phyloP scores from a whole-genome alignment of 2,888 invertebrate genomes.

The Diploptera punctata region DNA sequence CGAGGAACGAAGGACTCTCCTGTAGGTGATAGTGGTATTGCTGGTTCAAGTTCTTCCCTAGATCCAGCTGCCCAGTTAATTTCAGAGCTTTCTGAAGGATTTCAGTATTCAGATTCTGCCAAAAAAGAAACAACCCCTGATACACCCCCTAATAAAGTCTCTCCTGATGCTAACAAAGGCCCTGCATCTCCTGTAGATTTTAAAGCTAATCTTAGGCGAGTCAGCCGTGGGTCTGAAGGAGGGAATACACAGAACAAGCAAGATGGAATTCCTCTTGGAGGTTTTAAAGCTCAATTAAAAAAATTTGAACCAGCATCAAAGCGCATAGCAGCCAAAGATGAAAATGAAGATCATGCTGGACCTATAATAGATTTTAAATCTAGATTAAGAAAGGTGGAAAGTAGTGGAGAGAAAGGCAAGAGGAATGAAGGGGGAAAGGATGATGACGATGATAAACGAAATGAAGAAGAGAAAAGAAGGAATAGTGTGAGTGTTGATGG shows the following conservation, averaged over 20 bases:
- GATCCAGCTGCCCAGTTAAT: conserved; percentile 84
- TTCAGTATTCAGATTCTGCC: conserved; percentile 54
- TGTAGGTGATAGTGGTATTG: conserved; percentile 51
- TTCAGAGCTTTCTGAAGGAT: conserved; percentile 83
- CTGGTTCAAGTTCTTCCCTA: conserved; percentile 54
- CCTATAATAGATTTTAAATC: conserved; percentile 86
- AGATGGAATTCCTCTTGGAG: conserved; percentile 36
- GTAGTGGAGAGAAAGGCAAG: conserved; percentile 51
- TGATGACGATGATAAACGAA: conserved; percentile 47
- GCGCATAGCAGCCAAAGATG: conserved; percentile 33
- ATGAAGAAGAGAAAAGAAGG: conserved; percentile 51
- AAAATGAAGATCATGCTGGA: conserved; percentile 50
- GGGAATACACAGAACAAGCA: conserved; percentile 33
- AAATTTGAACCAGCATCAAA: conserved; percentile 44
- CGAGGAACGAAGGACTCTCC: conserved; percentile 59
- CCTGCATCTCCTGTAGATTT: conserved; percentile 53
- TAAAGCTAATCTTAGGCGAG: conserved; percentile 61
- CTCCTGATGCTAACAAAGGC: conserved; percentile 33
- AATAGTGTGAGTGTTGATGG: conserved; percentile 46
- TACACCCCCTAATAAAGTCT: conserved; percentile 40
- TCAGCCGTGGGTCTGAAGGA: conserved; percentile 43
- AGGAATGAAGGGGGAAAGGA: conserved; percentile 50
- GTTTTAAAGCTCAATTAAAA: conserved; percentile 47
- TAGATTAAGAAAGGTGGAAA: conserved; percentile 80
- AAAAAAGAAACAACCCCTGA: conserved; percentile 14